Evolutionary conservation across 2,888 invertebrate genomes (phyloP).

Genomic region (Eremobia ochroleuca): DNA sequence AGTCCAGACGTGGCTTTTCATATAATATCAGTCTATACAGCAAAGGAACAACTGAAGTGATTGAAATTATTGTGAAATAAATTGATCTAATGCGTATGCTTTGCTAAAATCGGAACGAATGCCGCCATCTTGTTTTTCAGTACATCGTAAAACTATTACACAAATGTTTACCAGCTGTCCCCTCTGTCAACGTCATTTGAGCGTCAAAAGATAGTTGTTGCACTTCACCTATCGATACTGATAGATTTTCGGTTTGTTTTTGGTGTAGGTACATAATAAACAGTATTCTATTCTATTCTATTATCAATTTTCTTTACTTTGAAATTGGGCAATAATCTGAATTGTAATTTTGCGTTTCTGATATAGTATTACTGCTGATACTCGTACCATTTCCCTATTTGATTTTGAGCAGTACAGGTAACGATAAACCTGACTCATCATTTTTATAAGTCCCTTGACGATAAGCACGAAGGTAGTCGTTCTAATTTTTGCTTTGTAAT

Average conservation of each 20-base stretch:
- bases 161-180: too few relatives aligned
- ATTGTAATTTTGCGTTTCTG: not conserved
- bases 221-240: too few relatives aligned
- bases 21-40: not conserved
- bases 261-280: too few relatives aligned
- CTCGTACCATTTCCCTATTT: not conserved
- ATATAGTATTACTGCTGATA: not conserved
- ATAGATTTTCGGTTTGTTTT: not conserved
- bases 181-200: too few relatives aligned
- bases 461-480: not conserved
- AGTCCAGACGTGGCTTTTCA: conserved; percentile 11
- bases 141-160: not conserved
- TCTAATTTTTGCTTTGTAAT: not conserved
- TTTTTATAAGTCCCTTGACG: not conserved
- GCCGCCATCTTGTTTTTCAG: not conserved
- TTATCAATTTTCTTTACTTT: not conserved
- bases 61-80: not conserved
- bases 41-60: not conserved
- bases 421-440: not conserved
- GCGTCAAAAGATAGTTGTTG: too few relatives aligned
- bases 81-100: not conserved
- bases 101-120: not conserved
- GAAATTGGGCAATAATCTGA: not conserved
- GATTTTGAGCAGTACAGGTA: not conserved
- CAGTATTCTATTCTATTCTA: too few relatives aligned